These are phyloP conservation scores for Dastarcus helophoroides DNA, from an alignment of 2,888 invertebrate species.

Conservation along the genomic window DNA sequence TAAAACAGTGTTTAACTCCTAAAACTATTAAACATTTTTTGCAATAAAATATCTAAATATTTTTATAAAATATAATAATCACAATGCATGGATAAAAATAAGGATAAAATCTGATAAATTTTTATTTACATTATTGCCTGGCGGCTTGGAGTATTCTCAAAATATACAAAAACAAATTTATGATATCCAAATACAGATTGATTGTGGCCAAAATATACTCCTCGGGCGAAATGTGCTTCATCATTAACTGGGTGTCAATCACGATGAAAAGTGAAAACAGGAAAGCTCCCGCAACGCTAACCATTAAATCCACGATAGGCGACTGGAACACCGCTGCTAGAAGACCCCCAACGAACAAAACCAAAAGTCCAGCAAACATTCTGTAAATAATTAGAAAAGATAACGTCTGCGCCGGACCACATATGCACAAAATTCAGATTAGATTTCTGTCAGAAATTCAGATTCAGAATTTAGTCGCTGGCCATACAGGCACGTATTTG, in stretches of 20 bases:
- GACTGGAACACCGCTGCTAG: slow-evolving; percentile 67
- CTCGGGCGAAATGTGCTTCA: slow-evolving; percentile 69
- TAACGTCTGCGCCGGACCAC: not conserved
- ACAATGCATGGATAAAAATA: not conserved
- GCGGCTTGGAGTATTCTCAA: slow-evolving; percentile 57
- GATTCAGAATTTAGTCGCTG: too few relatives aligned
- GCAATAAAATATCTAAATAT: not conserved
- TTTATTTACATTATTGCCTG: slow-evolving; percentile 5
- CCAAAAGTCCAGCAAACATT: slow-evolving; percentile 52
- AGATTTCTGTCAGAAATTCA: too few relatives aligned
- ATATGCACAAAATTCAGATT: slow-evolving; percentile 1
- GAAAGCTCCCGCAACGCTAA: slow-evolving; percentile 62
- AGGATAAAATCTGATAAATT: not conserved
- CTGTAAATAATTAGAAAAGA: slow-evolving; percentile 35
- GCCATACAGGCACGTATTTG: too few relatives aligned
- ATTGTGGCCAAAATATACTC: slow-evolving; percentile 78
- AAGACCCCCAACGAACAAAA: slow-evolving; percentile 59
- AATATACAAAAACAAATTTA: slow-evolving; percentile 74
- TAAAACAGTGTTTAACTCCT: too few relatives aligned
- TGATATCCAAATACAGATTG: slow-evolving; percentile 76
- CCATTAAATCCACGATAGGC: slow-evolving; percentile 53
- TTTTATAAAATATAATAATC: not conserved
- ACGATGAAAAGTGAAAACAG: slow-evolving; percentile 74
- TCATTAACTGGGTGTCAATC: slow-evolving; percentile 75
- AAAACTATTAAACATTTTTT: too few relatives aligned